These are phyloP conservation scores for Arrhamphus sclerolepis DNA, from an alignment of 2,797 vertebrate genomes.

Conservation along the genomic window DNA sequence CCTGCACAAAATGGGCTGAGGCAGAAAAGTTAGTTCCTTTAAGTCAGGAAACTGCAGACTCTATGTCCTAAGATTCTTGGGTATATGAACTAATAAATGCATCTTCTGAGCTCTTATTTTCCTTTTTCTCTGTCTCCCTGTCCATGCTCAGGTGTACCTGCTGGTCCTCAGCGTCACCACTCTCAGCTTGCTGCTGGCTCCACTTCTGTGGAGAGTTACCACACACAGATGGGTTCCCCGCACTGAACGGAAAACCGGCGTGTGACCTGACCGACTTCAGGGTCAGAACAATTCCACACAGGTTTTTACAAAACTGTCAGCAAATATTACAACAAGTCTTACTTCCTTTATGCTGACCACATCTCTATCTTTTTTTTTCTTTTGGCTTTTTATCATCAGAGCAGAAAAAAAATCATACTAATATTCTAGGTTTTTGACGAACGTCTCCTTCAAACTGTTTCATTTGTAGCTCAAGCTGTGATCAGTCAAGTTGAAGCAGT, in stretches of 20 bases:
- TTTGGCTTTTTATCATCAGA: background rate
- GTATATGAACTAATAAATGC: background rate
- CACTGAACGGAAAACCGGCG: slow-evolving; percentile 83
- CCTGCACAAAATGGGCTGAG: too few species aligned
- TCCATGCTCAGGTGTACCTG: slow-evolving; percentile 89
- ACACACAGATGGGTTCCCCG: slow-evolving; percentile 84
- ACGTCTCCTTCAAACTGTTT: background rate
- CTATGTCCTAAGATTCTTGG: too few species aligned
- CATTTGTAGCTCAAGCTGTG: too few species aligned
- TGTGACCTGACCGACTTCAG: slow-evolving; percentile 67
- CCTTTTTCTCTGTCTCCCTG: background rate
- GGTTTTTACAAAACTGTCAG: slow-evolving; percentile 2
- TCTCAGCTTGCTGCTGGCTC: slow-evolving; percentile 93
- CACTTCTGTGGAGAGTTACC: slow-evolving; percentile 90
- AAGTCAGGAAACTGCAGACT: too few species aligned
- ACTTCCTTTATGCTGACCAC: slow-evolving; percentile 22
- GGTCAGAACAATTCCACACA: background rate
- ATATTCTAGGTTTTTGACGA: background rate
- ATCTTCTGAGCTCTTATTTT: background rate
- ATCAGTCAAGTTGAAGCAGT: too few species aligned
- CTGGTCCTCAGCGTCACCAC: slow-evolving; percentile 96
- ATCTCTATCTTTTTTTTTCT: background rate
- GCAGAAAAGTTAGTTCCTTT: too few species aligned
- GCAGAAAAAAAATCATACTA: background rate
- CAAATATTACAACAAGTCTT: background rate